Evolutionary conservation across 53 echinoderm and acorn worm species (phyloP), one percentile per base, ranked within the genome.

Genomic region (Henricia sp.): DNA sequence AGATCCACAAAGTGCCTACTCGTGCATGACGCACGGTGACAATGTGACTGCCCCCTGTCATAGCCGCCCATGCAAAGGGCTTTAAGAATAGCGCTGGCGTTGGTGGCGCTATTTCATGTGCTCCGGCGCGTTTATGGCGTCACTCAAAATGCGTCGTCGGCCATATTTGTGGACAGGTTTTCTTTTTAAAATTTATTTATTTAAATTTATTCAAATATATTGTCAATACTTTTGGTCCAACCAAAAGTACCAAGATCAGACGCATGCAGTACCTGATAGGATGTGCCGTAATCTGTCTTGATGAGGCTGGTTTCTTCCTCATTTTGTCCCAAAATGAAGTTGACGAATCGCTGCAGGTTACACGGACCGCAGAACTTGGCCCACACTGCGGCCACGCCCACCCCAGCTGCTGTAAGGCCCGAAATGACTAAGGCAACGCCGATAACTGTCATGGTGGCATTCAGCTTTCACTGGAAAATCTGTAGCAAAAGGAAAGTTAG

Each of bases 341-440:
- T 2, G 21, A 63, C 14, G 20, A 80, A 20, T 62, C 29, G 25
- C 59, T 42, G 77, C 16, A 82, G 32, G 62, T 87, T 50, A 35
- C 80, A 87, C 19, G 75, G 50, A 26, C 85, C 50, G 37, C 90
- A 85, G 60, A 84, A 90, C 13, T 76, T 77, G 12, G 46, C 52
- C 68, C 84, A 76, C 20, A 85, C 76, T 23, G 90, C 85, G 17
- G 38, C 90, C 9, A 85, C 46, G 4, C 90, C 90, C 17, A 90
- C 85, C 5, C 90, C 76, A 27, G 73, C 37, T 6, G 84, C 90
- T n/a, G 90, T 85, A 20, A 90, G 33, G 53, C 85, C 90, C 53
- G 85, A 90, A 30, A 90, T 68, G 12, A 59, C 70, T 13, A 90
- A 60, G 39, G 90, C 85, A n/a, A 90, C 76, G 11, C 59, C 90